These are phyloP conservation scores for Amblyjoppa fuscipennis DNA, from an alignment of 2,888 invertebrate species.

Conservation along the genomic window DNA sequence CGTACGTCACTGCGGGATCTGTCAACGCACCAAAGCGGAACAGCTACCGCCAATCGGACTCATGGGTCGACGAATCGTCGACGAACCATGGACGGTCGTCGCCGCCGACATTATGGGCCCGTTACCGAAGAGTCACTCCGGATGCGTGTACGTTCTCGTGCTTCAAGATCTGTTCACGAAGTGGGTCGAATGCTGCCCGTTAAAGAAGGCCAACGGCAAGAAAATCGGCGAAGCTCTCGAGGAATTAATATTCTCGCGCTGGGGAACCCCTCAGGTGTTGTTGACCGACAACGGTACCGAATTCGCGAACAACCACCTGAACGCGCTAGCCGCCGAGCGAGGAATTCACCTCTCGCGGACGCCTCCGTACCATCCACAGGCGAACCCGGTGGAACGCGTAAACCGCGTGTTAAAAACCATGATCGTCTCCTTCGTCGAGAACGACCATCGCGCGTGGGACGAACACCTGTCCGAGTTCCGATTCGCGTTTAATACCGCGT, in stretches of 20 bases:
- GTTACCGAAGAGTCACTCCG: conserved; percentile 51
- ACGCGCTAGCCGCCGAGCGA: conserved; percentile 31
- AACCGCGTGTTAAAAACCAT: conserved; percentile 73
- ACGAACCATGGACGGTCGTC: conserved; percentile 67
- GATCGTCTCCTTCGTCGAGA: conserved; percentile 72
- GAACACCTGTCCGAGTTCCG: conserved; percentile 66
- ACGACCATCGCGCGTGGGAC: conserved; percentile 73
- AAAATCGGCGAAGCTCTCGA: conserved; percentile 58
- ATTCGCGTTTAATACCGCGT: conserved; percentile 70
- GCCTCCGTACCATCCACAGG: conserved; percentile 59
- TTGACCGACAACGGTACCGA: conserved; percentile 72
- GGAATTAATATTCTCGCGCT: conserved; percentile 64
- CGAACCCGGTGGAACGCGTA: conserved; percentile 70
- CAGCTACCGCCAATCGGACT: conserved; percentile 35
- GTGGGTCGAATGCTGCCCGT: conserved; percentile 60
- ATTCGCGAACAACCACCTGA: conserved; percentile 57
- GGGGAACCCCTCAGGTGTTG: conserved; percentile 66
- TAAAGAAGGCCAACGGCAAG: conserved; percentile 64
- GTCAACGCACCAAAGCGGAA: conserved; percentile 61
- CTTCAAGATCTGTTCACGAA: conserved; percentile 70
- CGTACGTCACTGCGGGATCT: conserved; percentile 63
- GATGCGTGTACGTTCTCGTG: conserved; percentile 64
- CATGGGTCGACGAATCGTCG: conserved; percentile 42
- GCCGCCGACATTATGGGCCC: conserved; percentile 69
- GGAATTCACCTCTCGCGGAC: conserved; percentile 65